Percentiles rank a stretch among this genome's conserved stretches.
These are phyloP conservation scores for Hesperophylax magnus DNA, from an alignment of 1,140 invertebrate species.

Conservation along the genomic window DNA sequence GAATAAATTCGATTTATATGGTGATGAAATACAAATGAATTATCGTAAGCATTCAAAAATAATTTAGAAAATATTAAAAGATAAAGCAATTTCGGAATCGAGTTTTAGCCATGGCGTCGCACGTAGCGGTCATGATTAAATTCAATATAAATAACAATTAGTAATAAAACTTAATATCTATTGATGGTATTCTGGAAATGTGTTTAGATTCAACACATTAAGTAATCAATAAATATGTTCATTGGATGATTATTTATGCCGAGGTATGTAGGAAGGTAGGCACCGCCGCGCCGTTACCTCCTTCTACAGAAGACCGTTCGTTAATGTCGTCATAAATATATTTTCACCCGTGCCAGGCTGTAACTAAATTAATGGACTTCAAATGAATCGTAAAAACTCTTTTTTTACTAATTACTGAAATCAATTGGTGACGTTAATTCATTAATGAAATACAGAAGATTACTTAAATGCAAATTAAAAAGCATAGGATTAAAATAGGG, in stretches of 20 bases:
- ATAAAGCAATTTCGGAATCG: conserved; percentile 4
- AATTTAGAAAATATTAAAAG: conserved; percentile 24
- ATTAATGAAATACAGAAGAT: too few species aligned
- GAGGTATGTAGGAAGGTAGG: too few species aligned
- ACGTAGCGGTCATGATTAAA: not conserved
- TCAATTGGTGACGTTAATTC: too few species aligned
- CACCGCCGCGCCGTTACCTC: too few species aligned
- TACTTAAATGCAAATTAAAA: too few species aligned
- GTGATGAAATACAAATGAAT: conserved; percentile 10
- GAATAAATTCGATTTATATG: not conserved
- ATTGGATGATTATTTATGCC: not conserved
- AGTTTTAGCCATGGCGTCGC: not conserved
- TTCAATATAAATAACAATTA: conserved; percentile 32
- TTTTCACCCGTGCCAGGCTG: too few species aligned
- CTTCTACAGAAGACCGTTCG: too few species aligned
- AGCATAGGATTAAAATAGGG: too few species aligned
- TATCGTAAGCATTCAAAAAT: not conserved
- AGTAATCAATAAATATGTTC: not conserved
- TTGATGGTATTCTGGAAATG: not conserved
- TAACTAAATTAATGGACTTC: too few species aligned
- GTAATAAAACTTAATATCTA: conserved; percentile 15
- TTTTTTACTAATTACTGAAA: too few species aligned
- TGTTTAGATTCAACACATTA: not conserved
- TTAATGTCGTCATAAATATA: too few species aligned
- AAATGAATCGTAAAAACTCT: too few species aligned